A percentile compares a stretch with the other conserved stretches of the same genome.
phyloP scores from a whole-genome alignment of 2,797 vertebrate species.

The Cryptoprocta ferox region DNA sequence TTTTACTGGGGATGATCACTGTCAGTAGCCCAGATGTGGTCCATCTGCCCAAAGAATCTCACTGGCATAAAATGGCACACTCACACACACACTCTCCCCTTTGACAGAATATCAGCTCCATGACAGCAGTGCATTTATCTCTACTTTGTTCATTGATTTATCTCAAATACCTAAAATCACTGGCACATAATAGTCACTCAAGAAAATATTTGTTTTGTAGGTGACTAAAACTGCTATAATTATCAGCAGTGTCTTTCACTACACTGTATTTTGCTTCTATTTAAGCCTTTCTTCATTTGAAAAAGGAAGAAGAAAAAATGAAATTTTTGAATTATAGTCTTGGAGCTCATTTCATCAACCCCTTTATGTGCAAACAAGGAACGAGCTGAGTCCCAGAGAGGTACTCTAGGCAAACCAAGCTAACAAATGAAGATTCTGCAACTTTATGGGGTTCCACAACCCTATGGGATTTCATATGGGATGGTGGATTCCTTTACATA shows the following conservation, averaged over 20 bases:
- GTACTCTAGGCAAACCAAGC: not conserved
- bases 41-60: not conserved
- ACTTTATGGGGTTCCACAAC: not conserved
- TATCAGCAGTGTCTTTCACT: not conserved
- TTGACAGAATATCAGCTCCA: not conserved
- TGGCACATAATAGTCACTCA: not conserved
- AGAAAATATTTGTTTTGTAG: not conserved
- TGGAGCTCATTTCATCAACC: not conserved
- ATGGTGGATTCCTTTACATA: not conserved
- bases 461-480: not conserved
- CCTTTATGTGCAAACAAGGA: not conserved
- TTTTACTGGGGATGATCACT: not conserved
- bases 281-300: not conserved
- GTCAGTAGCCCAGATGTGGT: not conserved
- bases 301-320: not conserved
- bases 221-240: not conserved
- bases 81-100: not conserved
- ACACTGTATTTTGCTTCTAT: not conserved
- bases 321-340: not conserved
- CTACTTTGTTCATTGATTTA: not conserved
- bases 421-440: not conserved
- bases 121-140: not conserved
- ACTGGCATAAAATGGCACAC: not conserved
- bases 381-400: not conserved
- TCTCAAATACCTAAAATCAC: not conserved